phyloP scores from a whole-genome alignment of 2,113 vertebrate species.

The Struthidea cinerea region DNA sequence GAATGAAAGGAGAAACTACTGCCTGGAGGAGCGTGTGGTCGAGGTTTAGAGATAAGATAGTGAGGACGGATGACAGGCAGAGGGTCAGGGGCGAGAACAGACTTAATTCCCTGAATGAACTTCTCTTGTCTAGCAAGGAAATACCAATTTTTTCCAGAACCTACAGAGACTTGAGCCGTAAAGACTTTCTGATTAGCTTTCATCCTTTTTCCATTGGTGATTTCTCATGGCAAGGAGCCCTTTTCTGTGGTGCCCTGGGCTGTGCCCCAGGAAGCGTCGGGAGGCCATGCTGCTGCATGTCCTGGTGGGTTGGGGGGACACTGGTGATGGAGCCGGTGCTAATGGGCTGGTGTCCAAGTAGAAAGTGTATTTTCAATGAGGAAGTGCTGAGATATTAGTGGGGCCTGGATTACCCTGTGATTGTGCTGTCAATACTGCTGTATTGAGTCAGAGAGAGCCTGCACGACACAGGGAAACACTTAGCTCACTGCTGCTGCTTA shows the following conservation, averaged over 20 bases:
- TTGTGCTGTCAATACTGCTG: slow-evolving; percentile 95
- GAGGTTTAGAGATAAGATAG: not conserved
- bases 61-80: not conserved
- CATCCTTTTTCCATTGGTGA: slow-evolving; percentile 42
- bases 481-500: slow-evolving; percentile 89
- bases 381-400: slow-evolving; percentile 75
- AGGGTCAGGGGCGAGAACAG: slow-evolving; percentile 9
- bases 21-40: not conserved
- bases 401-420: slow-evolving; percentile 89
- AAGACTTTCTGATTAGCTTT: slow-evolving; percentile 64
- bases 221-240: slow-evolving; percentile 49
- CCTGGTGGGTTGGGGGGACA: not conserved
- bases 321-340: not conserved
- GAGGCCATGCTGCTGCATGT: not conserved
- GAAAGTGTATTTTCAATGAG: slow-evolving; percentile 75
- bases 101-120: slow-evolving; percentile 13
- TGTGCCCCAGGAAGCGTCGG: not conserved
- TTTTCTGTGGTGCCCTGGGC: slow-evolving; percentile 32
- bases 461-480: slow-evolving; percentile 84
- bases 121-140: slow-evolving; percentile 33
- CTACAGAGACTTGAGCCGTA: slow-evolving; percentile 52
- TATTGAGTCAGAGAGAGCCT: slow-evolving; percentile 86
- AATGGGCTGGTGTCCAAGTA: slow-evolving; percentile 69
- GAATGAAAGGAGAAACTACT: not conserved
- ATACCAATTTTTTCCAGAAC: slow-evolving; percentile 32